These are phyloP conservation scores for Chamaetylas fuelleborni DNA, from an alignment of 2,113 vertebrate genomes.

Conservation along the genomic window DNA sequence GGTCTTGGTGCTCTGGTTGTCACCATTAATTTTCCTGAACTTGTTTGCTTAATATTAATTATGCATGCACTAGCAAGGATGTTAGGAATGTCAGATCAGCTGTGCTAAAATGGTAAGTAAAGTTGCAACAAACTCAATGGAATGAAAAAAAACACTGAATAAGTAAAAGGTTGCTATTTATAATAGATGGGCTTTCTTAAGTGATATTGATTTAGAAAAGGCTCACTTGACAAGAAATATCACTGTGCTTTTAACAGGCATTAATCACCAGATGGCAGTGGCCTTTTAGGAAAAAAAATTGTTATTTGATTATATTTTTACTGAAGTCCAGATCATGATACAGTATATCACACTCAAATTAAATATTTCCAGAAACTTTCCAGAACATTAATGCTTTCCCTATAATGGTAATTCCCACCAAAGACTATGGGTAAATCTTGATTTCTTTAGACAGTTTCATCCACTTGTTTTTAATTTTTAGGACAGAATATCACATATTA, in stretches of 20 bases:
- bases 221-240: constrained; percentile 13
- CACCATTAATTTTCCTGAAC: constrained; percentile 30
- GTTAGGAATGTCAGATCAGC: neutral
- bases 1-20: neutral
- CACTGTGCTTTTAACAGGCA: neutral
- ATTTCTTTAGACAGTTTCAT: neutral
- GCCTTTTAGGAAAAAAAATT: neutral
- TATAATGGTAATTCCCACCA: neutral
- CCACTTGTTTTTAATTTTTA: neutral
- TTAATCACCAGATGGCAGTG: neutral
- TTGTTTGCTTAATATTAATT: constrained; percentile 11
- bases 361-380: neutral
- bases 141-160: constrained; percentile 36
- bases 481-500: neutral
- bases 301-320: neutral
- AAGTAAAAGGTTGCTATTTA: constrained; percentile 33
- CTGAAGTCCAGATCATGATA: neutral
- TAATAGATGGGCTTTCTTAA: constrained; percentile 25
- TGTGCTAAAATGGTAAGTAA: constrained; percentile 22
- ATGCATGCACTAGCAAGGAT: neutral
- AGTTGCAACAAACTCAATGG: constrained; percentile 11
- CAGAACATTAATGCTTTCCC: neutral
- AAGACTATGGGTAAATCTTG: neutral
- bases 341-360: neutral
- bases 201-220: constrained; percentile 26